Conservation (phyloP, 2,888 invertebrate species). For the Unio pictorum region DNA sequence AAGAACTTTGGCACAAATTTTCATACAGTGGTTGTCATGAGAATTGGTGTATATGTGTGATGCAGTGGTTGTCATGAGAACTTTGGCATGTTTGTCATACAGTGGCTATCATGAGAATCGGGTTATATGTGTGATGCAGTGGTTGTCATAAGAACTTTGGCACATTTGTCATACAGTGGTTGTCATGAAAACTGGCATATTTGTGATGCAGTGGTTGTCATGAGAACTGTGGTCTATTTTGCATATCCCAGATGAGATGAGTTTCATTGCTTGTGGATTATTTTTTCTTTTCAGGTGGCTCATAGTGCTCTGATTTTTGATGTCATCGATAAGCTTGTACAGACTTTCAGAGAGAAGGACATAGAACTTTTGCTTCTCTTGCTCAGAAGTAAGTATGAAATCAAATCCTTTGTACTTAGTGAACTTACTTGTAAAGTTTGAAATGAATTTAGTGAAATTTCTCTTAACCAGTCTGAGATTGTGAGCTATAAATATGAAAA, state of each 20-base stretch:
- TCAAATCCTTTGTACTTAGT: not conserved
- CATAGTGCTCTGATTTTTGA: conserved; percentile 86
- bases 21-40: not conserved
- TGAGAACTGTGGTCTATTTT: not conserved
- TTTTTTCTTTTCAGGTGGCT: conserved; percentile 77
- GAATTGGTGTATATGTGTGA: not conserved
- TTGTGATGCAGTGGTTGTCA: not conserved
- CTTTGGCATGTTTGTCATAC: not conserved
- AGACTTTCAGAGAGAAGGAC: conserved; percentile 82
- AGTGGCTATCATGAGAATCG: not conserved
- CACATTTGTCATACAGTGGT: too few relatives aligned
- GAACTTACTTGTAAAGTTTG: too few relatives aligned
- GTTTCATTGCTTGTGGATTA: conserved; percentile 3
- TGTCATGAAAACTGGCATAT: not conserved
- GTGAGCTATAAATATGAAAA: too few relatives aligned
- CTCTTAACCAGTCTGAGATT: too few relatives aligned
- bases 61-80: not conserved
- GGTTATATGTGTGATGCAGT: not conserved
- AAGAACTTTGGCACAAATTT: not conserved
- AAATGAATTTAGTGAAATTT: too few relatives aligned
- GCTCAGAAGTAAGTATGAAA: conserved; percentile 76
- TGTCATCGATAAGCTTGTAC: conserved; percentile 80
- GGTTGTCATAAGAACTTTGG: not conserved
- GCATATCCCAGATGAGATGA: not conserved
- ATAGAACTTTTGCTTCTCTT: conserved; percentile 87